phyloP scores from a whole-genome alignment of 2,113 vertebrate species.

The Butorides virescens region DNA sequence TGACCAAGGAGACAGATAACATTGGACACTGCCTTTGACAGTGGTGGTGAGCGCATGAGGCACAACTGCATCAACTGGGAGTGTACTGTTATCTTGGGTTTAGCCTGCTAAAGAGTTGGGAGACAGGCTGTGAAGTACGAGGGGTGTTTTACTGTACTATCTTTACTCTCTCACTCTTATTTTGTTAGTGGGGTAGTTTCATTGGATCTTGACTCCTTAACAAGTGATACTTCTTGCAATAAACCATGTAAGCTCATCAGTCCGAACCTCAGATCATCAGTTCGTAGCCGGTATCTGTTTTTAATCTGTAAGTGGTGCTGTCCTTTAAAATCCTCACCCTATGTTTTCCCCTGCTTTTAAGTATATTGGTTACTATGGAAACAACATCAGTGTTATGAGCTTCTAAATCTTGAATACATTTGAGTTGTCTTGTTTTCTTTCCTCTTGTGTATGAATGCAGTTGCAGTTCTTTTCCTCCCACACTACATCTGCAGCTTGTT shows the following conservation, averaged over 20 bases:
- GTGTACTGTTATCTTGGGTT: background rate
- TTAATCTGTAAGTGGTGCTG: background rate
- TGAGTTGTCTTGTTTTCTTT: background rate
- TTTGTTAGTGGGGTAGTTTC: background rate
- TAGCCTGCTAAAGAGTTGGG: background rate
- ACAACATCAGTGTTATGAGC: conserved; percentile 13
- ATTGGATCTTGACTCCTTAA: background rate
- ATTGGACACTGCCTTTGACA: background rate
- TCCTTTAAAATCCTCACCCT: conserved; percentile 10
- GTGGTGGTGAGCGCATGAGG: background rate
- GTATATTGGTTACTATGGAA: conserved; percentile 50
- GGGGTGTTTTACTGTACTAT: background rate
- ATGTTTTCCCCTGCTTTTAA: background rate
- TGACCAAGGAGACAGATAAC: background rate
- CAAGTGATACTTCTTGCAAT: background rate
- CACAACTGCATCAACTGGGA: background rate
- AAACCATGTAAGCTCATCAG: background rate
- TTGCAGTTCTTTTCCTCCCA: conserved; percentile 16
- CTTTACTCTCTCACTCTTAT: background rate
- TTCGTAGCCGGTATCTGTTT: background rate
- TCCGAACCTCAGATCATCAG: background rate
- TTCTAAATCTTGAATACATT: conserved; percentile 8
- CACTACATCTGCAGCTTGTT: background rate
- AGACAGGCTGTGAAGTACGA: background rate
- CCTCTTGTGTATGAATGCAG: conserved; percentile 6